These are phyloP conservation scores for Neotragus pygmaeus DNA, from an alignment of 2,113 vertebrate species.

Conservation along the genomic window DNA sequence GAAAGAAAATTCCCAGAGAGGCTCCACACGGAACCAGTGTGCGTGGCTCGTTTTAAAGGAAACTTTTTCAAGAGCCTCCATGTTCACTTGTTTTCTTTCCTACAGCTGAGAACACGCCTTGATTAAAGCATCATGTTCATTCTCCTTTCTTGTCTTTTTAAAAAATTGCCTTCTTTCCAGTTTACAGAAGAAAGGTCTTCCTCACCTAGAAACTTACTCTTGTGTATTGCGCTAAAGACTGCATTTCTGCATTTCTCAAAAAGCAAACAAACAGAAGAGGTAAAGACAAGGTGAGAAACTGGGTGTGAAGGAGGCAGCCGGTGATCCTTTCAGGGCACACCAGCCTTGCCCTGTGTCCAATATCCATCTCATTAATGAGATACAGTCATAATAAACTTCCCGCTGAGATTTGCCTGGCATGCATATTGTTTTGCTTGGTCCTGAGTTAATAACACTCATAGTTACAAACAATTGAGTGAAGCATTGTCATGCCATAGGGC, in stretches of 20 bases:
- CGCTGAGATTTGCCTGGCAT: background rate
- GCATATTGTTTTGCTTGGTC: background rate
- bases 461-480: background rate
- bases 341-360: accelerated
- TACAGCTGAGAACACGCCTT: background rate
- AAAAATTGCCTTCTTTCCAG: background rate
- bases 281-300: background rate
- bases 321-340: background rate
- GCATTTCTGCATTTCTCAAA: background rate
- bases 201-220: background rate
- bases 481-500: background rate
- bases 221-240: background rate
- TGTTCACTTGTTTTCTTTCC: background rate
- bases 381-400: background rate
- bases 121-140: background rate
- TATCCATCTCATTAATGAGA: background rate
- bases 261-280: background rate
- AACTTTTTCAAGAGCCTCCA: background rate
- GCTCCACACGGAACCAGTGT: accelerated
- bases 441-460: background rate
- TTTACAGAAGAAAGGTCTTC: background rate
- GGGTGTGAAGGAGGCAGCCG: background rate
- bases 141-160: background rate
- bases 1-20: no score
- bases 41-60: background rate